phyloP scores from a whole-genome alignment of 1,140 invertebrate species.

The Musca domestica region DNA sequence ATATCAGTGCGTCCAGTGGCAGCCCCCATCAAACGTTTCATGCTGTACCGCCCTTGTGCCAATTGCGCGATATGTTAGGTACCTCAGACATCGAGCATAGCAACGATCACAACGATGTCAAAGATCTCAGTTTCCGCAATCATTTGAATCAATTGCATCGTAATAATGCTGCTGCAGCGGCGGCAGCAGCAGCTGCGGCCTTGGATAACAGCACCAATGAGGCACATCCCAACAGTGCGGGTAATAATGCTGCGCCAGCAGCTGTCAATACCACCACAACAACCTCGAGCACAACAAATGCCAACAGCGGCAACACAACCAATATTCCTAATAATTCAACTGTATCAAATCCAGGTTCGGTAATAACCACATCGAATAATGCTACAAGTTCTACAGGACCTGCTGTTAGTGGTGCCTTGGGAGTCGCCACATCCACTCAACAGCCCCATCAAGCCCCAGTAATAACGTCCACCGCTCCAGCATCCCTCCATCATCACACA shows the following conservation, averaged over 20 bases:
- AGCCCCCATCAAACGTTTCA: conserved; percentile 50
- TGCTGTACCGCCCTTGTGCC: conserved; percentile 52
- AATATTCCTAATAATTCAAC: conserved; percentile 28
- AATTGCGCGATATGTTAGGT: conserved; percentile 51
- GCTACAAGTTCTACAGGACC: conserved; percentile 17
- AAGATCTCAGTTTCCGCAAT: conserved; percentile 52
- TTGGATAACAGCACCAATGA: conserved; percentile 29
- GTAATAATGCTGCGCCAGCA: conserved; percentile 8
- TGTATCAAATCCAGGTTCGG: conserved; percentile 20
- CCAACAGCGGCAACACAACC: conserved; percentile 2
- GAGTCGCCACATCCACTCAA: conserved; percentile 29
- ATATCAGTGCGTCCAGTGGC: conserved; percentile 52
- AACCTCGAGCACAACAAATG: conserved; percentile 5
- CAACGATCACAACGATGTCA: conserved; percentile 69
- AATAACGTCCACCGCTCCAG: conserved; percentile 47
- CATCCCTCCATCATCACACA: conserved; percentile 42
- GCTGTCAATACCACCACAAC: conserved; percentile 22
- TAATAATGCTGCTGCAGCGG: conserved; percentile 31
- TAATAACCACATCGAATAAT: conserved; percentile 11
- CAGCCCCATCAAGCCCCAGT: conserved; percentile 48
- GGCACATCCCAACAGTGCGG: conserved; percentile 11
- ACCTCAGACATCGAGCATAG: conserved; percentile 55
- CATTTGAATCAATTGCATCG: conserved; percentile 48
- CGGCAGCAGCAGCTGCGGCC: conserved; percentile 30
- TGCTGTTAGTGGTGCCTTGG: not conserved